These are phyloP conservation scores for Tholera decimalis DNA, from an alignment of 2,888 invertebrate species.

Conservation along the genomic window DNA sequence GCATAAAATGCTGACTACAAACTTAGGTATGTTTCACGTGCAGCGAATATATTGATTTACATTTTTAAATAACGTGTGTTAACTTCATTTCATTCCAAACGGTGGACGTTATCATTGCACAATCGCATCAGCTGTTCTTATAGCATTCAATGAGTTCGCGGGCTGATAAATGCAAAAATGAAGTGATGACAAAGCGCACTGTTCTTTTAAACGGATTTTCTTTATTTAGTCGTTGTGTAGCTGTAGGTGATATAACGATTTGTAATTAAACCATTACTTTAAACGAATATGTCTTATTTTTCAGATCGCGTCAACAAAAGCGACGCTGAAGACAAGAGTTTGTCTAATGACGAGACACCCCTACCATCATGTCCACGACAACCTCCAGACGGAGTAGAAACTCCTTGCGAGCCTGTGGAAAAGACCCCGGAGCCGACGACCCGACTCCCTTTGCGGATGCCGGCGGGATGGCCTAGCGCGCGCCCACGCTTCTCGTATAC, in stretches of 20 bases:
- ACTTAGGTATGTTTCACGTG: constrained; percentile 52
- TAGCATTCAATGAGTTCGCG: constrained; percentile 72
- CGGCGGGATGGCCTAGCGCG: constrained; percentile 75
- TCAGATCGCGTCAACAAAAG: constrained; percentile 88
- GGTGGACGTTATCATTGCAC: constrained; percentile 15
- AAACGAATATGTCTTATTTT: constrained; percentile 63
- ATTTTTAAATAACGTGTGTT: constrained; percentile 19
- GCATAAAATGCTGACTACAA: constrained; percentile 49
- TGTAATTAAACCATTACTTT: neutral
- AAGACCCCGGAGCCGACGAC: constrained; percentile 84
- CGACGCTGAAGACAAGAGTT: constrained; percentile 88
- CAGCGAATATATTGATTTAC: constrained; percentile 28
- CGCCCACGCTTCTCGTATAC: constrained; percentile 85
- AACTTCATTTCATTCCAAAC: constrained; percentile 13
- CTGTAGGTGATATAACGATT: neutral
- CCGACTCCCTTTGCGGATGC: constrained; percentile 81
- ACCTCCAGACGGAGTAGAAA: constrained; percentile 96
- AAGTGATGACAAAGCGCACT: constrained; percentile 34
- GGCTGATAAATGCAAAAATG: constrained; percentile 69
- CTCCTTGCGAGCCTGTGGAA: constrained; percentile 93
- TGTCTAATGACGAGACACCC: constrained; percentile 88
- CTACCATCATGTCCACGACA: constrained; percentile 93
- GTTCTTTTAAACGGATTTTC: constrained; percentile 42
- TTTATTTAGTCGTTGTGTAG: constrained; percentile 18
- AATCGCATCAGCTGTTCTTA: constrained; percentile 68